A percentile compares a stretch with the other conserved stretches of the same genome.
These are phyloP conservation scores for Epiperipatus broadwayi DNA, from an alignment of 2,888 invertebrate genomes.

Conservation along the genomic window DNA sequence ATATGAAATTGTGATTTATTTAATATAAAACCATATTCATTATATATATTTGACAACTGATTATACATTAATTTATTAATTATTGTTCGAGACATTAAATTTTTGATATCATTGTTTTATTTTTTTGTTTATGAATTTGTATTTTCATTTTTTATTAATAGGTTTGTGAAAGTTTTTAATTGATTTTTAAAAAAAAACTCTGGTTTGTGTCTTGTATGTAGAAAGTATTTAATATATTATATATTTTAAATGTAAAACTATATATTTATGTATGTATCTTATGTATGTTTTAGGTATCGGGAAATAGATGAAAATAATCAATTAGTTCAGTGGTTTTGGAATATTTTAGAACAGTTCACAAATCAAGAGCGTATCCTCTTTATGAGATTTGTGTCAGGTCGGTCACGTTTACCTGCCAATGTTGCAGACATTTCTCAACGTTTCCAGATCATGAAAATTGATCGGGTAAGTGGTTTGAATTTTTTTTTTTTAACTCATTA, in stretches of 20 bases:
- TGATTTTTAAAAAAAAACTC: no score
- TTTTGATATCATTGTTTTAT: no score
- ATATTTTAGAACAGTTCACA: conserved; percentile 40
- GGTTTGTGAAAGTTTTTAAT: no score
- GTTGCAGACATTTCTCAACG: conserved; percentile 43
- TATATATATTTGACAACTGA: no score
- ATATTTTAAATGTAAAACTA: no score
- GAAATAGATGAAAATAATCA: conserved; percentile 41
- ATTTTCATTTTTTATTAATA: background rate
- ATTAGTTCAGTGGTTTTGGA: conserved; percentile 43
- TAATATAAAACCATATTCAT: no score
- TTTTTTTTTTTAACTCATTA: background rate
- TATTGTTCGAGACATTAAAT: no score
- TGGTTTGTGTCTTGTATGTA: no score
- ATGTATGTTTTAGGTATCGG: conserved; percentile 34
- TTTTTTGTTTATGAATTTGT: conserved; percentile 13
- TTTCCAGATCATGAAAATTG: conserved; percentile 37
- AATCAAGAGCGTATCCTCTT: conserved; percentile 43
- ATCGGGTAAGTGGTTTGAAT: conserved; percentile 23
- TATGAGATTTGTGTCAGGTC: conserved; percentile 44
- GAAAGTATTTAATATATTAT: conserved; percentile 7
- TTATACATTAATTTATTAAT: no score
- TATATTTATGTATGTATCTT: background rate
- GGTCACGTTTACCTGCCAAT: conserved; percentile 42
- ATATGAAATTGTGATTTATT: no score